A percentile compares a stretch with the other conserved stretches of the same genome.
phyloP scores from a whole-genome alignment of 2,113 vertebrate genomes.

The Neogobius melanostomus region DNA sequence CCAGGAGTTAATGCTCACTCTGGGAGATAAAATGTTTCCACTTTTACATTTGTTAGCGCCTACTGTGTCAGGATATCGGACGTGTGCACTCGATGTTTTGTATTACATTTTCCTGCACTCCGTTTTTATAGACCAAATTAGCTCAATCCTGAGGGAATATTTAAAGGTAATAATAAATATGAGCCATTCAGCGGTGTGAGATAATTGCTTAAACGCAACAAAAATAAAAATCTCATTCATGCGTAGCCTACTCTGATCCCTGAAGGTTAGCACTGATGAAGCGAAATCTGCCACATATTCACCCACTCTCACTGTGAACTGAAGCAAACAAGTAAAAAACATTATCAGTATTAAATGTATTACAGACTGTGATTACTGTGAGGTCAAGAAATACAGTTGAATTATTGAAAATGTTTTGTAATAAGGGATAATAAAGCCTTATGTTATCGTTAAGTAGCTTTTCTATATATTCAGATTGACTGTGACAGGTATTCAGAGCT shows the following conservation, averaged over 20 bases:
- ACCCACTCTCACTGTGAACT: background rate
- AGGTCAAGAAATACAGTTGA: background rate
- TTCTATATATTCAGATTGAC: background rate
- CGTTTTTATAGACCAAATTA: background rate
- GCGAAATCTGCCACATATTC: background rate
- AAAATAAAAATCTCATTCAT: slow-evolving; percentile 48
- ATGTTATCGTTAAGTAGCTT: background rate
- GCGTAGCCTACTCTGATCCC: slow-evolving; percentile 45
- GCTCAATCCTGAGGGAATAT: slow-evolving; percentile 41
- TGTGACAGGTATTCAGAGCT: background rate
- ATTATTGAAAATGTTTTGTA: too few species aligned
- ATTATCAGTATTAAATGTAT: background rate
- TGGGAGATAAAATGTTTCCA: slow-evolving; percentile 11
- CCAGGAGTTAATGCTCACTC: background rate
- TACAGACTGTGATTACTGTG: background rate
- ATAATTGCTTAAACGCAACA: slow-evolving; percentile 57
- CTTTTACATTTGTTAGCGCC: slow-evolving; percentile 5
- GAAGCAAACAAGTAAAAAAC: background rate
- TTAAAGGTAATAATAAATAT: slow-evolving; percentile 55
- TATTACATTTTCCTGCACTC: background rate
- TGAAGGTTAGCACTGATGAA: slow-evolving; percentile 42
- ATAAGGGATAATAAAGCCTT: too few species aligned
- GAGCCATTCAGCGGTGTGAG: slow-evolving; percentile 48
- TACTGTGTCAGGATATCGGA: background rate
- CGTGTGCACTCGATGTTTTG: background rate